Conservation (phyloP, 1,140 invertebrate species). For the Macrostomum lignano region DNA sequence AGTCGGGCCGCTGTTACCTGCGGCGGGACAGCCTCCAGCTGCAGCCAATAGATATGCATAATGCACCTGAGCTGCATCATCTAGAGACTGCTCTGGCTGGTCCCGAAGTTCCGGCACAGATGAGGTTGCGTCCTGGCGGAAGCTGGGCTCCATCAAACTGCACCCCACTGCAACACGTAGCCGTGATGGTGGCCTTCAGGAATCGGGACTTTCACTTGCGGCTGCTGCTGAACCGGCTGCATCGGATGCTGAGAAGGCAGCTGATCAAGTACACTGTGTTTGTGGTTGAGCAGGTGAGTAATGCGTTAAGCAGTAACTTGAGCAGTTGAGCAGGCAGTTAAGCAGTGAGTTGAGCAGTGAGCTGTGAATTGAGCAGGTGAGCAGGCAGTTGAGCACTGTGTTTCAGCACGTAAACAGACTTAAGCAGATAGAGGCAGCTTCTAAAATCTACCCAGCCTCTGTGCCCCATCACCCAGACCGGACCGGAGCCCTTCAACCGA, state of each 20-base stretch:
- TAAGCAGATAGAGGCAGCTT: too few relatives aligned
- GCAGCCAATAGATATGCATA: not conserved
- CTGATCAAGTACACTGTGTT: conserved; percentile 19
- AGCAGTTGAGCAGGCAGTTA: too few relatives aligned
- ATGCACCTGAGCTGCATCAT: too few relatives aligned
- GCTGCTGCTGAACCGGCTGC: conserved; percentile 16
- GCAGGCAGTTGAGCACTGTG: too few relatives aligned
- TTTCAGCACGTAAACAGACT: too few relatives aligned
- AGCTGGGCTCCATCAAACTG: conserved; percentile 43
- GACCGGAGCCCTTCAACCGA: conserved; percentile 15
- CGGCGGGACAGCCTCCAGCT: not conserved
- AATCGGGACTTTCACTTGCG: conserved; percentile 25
- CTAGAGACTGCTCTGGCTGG: conserved; percentile 15
- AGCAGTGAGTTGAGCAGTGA: too few relatives aligned
- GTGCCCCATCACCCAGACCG: conserved; percentile 10
- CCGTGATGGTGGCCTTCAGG: conserved; percentile 21
- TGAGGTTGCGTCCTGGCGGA: conserved; percentile 35
- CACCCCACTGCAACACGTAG: conserved; percentile 35
- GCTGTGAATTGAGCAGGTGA: too few relatives aligned
- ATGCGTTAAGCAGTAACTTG: conserved; percentile 33
- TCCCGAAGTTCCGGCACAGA: conserved; percentile 25
- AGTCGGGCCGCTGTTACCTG: conserved; percentile 17
- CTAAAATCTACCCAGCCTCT: not conserved
- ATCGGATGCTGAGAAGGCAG: conserved; percentile 18
- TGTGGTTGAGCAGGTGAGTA: conserved; percentile 24